Evolutionary conservation across 2,113 vertebrate genomes (phyloP).

Genomic region (Amazona vittata): DNA sequence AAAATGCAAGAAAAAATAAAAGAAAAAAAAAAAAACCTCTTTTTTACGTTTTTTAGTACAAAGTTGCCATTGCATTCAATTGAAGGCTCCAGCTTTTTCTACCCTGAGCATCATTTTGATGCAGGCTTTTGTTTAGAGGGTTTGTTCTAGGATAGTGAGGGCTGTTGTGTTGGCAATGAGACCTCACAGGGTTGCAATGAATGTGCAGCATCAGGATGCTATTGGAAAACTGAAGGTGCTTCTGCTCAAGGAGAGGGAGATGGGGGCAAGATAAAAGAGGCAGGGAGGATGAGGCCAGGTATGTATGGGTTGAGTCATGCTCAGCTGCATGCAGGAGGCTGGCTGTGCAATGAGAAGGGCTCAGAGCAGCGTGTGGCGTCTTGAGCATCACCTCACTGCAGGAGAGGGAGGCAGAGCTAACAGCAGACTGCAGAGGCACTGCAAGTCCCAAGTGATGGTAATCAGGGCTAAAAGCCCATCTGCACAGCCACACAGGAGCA

Average conservation of each 20-base stretch:
- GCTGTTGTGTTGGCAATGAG: not conserved
- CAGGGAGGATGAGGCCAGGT: not conserved
- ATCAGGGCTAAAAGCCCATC: not conserved
- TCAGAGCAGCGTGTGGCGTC: not conserved
- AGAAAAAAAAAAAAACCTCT: accelerated
- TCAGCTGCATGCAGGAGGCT: not conserved
- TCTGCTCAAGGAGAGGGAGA: not conserved
- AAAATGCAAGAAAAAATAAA: not conserved
- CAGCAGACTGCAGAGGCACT: not conserved
- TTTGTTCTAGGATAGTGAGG: not conserved
- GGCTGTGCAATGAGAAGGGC: not conserved
- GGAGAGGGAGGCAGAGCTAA: not conserved
- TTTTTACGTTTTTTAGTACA: not conserved
- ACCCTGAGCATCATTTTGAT: not conserved
- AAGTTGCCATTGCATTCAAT: not conserved
- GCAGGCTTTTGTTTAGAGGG: not conserved
- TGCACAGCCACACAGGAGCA: not conserved
- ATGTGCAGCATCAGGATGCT: not conserved
- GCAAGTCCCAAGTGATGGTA: not conserved
- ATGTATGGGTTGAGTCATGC: not conserved
- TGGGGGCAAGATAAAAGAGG: not conserved
- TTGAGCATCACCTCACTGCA: not conserved
- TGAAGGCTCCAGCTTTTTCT: not conserved
- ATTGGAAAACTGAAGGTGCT: not conserved
- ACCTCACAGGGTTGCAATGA: not conserved